Evolutionary conservation across 2,113 vertebrate genomes (phyloP), one percentile per base, ranked within the genome.

Genomic region (Pagrus major): DNA sequence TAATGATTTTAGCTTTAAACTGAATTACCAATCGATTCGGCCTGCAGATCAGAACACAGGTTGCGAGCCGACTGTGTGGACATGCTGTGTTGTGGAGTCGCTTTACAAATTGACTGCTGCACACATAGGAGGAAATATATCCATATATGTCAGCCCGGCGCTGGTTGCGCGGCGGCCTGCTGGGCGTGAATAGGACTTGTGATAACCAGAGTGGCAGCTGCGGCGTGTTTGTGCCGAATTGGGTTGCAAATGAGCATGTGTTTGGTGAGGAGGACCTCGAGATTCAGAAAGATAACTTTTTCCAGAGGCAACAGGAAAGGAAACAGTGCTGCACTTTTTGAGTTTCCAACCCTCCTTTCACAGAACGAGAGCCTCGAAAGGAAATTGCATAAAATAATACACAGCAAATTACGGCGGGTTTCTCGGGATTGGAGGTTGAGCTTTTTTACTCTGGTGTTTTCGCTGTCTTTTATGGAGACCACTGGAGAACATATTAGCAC

Each of bases 1-100:
- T 94, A 95, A 95, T 93, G 94, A 94, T 95, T 95, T 94, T 92
- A 93, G 88, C 92, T 94, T 92, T 91, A 93, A 94, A 94, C 91
- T 89, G 93, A 95, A 94, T 94, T 94, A 92, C 89, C 61, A 78
- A 95, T 94, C 91, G 89, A 94, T 95, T 90, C 39, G 33, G 88
- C 91, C 89, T 76, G 83, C 86, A 88, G 92, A 93, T 94, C 91
- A 93, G 90, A 94, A 91, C 86, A 81, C 80, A 76, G 88, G 89
- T 89, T 86, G 92, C 71, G 65, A 88, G 77, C 90, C 52, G 52
- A 86, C 92, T 88, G 86, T 76, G 90, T 68, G 85, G 83, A 83
- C 91, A 79, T 72, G 88, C 88, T 91, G 83, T 74, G 89, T 86
- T 87, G 76, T 71, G 64, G 88, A 88, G 90, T 90, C 72, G 83